A percentile compares a stretch with the other conserved stretches of the same genome.
These are phyloP conservation scores for Austrofundulus limnaeus DNA, from an alignment of 2,113 vertebrate genomes.

Conservation along the genomic window DNA sequence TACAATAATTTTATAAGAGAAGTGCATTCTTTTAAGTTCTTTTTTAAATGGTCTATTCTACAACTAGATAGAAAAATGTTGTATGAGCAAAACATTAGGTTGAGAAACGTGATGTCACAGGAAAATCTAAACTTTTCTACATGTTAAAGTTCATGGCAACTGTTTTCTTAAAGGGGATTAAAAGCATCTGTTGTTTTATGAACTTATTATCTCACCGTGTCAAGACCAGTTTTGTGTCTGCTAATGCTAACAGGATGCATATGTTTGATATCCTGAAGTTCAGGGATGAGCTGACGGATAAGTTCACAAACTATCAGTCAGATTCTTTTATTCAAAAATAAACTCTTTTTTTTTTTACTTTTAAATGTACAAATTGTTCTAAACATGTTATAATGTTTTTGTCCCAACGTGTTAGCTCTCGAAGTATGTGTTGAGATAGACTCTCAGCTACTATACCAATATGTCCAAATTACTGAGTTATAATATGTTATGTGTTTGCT, in stretches of 20 bases:
- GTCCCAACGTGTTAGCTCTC: neutral
- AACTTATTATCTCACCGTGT: neutral
- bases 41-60: neutral
- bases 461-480: too few relatives aligned
- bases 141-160: neutral
- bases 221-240: neutral
- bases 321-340: too few relatives aligned
- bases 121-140: neutral
- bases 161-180: neutral
- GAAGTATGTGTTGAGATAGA: too few relatives aligned
- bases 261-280: neutral
- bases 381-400: constrained; percentile 3
- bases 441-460: too few relatives aligned
- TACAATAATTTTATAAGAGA: constrained; percentile 1
- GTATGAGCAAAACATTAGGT: neutral
- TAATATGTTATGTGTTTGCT: too few relatives aligned
- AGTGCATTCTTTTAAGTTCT: neutral
- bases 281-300: neutral
- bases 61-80: neutral
- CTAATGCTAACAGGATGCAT: neutral
- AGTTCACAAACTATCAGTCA: neutral
- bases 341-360: too few relatives aligned
- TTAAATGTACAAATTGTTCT: neutral
- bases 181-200: neutral
- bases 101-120: neutral